These are phyloP conservation scores for Dipodomys stephensi DNA, from an alignment of 2,113 vertebrate species.

Conservation along the genomic window DNA sequence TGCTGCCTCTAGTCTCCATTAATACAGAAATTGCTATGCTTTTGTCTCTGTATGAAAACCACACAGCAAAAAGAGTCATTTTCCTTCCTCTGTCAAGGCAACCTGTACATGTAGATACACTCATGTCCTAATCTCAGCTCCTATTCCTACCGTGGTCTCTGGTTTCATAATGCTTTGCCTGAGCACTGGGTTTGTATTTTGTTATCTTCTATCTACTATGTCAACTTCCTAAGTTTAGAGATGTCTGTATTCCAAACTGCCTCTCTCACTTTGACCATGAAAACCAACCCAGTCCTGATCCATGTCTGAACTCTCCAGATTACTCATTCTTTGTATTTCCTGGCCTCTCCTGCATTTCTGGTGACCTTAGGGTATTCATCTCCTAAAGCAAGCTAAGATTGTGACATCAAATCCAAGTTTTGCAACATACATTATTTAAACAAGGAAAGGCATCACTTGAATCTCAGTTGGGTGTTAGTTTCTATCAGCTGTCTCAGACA, in stretches of 20 bases:
- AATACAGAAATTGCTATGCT: conserved; percentile 3
- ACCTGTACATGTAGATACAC: neutral
- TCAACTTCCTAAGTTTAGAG: neutral
- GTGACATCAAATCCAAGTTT: neutral
- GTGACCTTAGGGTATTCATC: neutral
- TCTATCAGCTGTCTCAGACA: neutral
- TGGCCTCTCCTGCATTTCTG: neutral
- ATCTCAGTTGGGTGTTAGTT: neutral
- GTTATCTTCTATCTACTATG: neutral
- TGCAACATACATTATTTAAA: neutral
- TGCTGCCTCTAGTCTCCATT: neutral
- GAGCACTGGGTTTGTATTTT: neutral
- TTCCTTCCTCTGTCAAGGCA: neutral
- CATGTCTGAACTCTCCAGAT: neutral
- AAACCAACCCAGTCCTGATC: neutral
- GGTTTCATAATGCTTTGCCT: neutral
- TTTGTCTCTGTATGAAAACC: neutral
- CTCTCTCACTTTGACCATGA: neutral
- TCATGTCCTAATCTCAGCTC: neutral
- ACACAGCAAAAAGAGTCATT: neutral
- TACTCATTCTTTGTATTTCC: neutral
- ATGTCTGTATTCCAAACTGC: conserved; percentile 10
- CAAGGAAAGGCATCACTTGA: neutral
- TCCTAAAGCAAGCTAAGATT: neutral
- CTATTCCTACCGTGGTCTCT: neutral